A percentile compares a stretch with the other conserved stretches of the same genome.
These are phyloP conservation scores for Clunio marinus DNA, from an alignment of 2,888 invertebrate species.

Conservation along the genomic window DNA sequence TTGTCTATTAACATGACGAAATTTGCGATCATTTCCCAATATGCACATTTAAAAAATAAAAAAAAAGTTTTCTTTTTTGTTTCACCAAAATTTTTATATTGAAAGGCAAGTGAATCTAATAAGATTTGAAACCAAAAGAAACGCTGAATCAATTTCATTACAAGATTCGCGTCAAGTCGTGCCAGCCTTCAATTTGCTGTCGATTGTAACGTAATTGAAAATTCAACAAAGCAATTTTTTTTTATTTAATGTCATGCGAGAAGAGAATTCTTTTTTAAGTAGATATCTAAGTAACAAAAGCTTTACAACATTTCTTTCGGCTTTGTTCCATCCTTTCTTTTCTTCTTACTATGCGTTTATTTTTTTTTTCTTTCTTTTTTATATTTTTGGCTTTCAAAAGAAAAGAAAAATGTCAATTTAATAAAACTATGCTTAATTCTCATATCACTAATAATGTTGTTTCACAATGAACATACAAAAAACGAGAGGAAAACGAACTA, in stretches of 20 bases:
- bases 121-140: conserved; percentile 14
- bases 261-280: conserved; percentile 5
- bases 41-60: conserved; percentile 10
- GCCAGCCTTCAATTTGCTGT: not conserved
- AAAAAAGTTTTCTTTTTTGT: conserved; percentile 5
- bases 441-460: conserved; percentile 22
- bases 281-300: not conserved
- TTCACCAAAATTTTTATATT: no score
- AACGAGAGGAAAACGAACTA: conserved; percentile 9
- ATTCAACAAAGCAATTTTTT: not conserved
- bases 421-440: conserved; percentile 11
- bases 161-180: not conserved
- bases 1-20: no score
- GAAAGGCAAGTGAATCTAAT: conserved; percentile 13
- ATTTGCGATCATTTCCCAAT: no score
- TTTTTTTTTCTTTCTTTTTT: conserved; percentile 4
- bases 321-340: not conserved
- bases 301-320: not conserved
- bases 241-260: conserved; percentile 3
- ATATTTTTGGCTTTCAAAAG: no score
- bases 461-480: conserved; percentile 28
- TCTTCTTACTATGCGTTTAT: conserved; percentile 4
- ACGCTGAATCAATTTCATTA: not conserved
- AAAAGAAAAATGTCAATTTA: conserved; percentile 12
- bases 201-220: not conserved